Evolutionary conservation across 2,888 invertebrate species (phyloP).

Genomic region (Eilema caniola): DNA sequence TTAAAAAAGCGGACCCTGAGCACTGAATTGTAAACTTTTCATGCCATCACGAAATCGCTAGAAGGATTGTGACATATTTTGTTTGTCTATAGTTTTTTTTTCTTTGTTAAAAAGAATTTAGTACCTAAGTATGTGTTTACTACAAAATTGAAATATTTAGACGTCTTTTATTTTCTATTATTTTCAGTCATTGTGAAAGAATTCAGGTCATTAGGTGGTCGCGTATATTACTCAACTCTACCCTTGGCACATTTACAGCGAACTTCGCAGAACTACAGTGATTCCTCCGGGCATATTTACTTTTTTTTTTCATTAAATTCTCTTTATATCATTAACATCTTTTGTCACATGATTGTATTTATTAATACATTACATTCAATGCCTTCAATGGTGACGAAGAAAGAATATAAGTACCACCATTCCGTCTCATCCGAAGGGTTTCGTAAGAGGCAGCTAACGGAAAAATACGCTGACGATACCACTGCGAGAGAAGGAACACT

Average conservation of each 20-base stretch:
- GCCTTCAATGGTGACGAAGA: too few species aligned
- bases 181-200: slow-evolving; percentile 25
- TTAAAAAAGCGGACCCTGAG: too few species aligned
- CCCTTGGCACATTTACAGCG: slow-evolving; percentile 37
- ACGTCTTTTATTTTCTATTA: not conserved
- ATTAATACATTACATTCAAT: too few species aligned
- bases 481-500: too few species aligned
- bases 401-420: too few species aligned
- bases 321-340: not conserved
- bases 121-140: not conserved
- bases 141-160: not conserved
- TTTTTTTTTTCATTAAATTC: not conserved
- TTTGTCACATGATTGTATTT: not conserved
- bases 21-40: too few species aligned
- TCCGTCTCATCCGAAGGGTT: too few species aligned
- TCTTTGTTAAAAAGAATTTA: too few species aligned
- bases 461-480: too few species aligned
- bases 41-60: too few species aligned
- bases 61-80: too few species aligned
- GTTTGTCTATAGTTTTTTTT: not conserved
- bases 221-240: slow-evolving; percentile 31
- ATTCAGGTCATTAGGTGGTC: slow-evolving; percentile 30
- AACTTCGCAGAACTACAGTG: slow-evolving; percentile 17
- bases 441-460: too few species aligned
- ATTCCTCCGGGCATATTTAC: slow-evolving; percentile 15